Base-by-base conservation (phyloP, 2,888 invertebrate species). In the Neuroscelio doddi region DNA sequence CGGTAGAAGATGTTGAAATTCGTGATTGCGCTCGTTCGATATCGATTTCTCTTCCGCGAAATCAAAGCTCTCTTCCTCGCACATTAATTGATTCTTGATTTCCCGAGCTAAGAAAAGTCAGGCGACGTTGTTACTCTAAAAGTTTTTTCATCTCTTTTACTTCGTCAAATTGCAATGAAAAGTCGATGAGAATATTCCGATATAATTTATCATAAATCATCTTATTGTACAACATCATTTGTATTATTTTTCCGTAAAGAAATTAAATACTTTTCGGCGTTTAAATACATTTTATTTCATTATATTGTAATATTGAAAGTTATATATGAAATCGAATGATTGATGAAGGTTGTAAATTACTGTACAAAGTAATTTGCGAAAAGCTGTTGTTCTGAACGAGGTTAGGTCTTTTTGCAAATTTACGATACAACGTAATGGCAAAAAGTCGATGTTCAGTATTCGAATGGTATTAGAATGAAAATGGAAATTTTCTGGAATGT, bases 401-500 rank as follows among this genome's bases (percentile, higher is more conserved):
- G 5, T n/a, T 5, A 21, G 21, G 3, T 21, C 21, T 21, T 21
- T 34, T 34, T 9, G 49, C 10, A 55, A 47, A 53, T 53, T 61
- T 53, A 53, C 36, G 12, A 12, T 7, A 5, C 24, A 34, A 36
- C 15, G 24, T 49, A 53, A n/a, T 24, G 10, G n/a, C 10, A 47
- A 44, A 47, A 26, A 49, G 29, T 34, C 30, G 30, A 10, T 46
- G 53, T 49, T 55, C 45, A 47, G 47, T 59, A 55, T 55, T 64
- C 58, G 64, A 58, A 68, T 61, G 32, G 16, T 9, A 44, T 21
- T 41, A 42, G 14, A 46, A 42, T 17, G 53, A 62, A 61, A 64
- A 68, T 61, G 51, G 38, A 61, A 50, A 58, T 58, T 58, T 57
- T 51, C 29, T 57, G 46, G 44, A 61, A 49, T 42, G 39, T 41